Evolutionary conservation across 2,113 vertebrate species (phyloP).

Genomic region (Phalacrocorax pelagicus): DNA sequence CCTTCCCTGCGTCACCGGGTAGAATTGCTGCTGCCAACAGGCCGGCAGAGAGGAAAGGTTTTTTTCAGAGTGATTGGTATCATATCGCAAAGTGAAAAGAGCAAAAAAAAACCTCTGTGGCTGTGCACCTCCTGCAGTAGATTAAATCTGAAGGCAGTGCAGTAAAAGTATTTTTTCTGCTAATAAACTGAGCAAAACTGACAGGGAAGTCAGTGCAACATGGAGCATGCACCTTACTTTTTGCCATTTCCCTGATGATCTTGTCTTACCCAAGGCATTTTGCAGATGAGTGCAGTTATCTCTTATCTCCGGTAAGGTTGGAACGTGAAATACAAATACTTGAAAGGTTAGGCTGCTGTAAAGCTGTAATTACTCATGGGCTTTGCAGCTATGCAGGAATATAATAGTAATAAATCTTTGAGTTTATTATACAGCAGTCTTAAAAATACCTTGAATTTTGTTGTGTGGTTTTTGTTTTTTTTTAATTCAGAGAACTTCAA

Average conservation of each 20-base stretch:
- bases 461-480: not conserved
- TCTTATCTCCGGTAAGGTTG: not conserved
- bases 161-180: constrained; percentile 27
- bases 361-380: not conserved
- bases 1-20: not conserved
- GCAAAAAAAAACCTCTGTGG: not conserved
- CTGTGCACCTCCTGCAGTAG: not conserved
- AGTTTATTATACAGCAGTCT: not conserved
- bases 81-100: not conserved
- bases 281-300: not conserved
- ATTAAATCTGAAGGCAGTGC: constrained; percentile 54
- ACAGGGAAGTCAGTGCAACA: constrained; percentile 41
- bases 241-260: constrained; percentile 39
- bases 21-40: not conserved
- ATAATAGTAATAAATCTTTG: not conserved
- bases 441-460: not conserved
- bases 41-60: not conserved
- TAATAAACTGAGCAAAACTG: constrained; percentile 53
- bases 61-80: not conserved
- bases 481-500: not conserved
- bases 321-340: not conserved
- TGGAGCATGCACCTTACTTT: not conserved
- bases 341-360: not conserved
- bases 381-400: not conserved
- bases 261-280: constrained; percentile 20